Base-by-base conservation (phyloP, 23 tunicate genomes). In the Phallusia fumigata region DNA sequence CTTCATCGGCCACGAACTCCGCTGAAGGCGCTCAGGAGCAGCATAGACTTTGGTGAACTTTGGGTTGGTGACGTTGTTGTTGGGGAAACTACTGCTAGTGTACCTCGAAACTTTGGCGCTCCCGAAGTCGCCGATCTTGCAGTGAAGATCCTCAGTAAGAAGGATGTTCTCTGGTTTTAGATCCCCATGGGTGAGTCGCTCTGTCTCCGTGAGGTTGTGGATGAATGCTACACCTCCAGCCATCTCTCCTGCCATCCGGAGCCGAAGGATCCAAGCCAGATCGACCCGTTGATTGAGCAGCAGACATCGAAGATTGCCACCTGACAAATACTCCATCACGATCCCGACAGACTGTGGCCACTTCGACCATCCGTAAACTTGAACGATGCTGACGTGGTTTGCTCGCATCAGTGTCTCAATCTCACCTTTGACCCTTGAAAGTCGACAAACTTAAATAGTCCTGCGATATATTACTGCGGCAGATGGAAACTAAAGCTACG, bases 281-380 rank as follows among this genome's bases (percentile, higher is more conserved):
- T 35, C n/a, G 12, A 45, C 31, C 2, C 19, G 8, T 3, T 13
- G 10, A 10, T 77, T 30, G 32, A 77, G 58, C 34, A 77, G 58
- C n/a, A 77, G 28, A 6, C 19, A 19, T 26, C 58, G 15, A 13
- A 77, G 53, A 22, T 30, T 45, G 5, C 81, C 81, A 36, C 58
- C 58, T 3, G 30, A 16, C n/a, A 35, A 30, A 34, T 77, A 77
- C 58, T 77, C 81, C 81, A 77, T 77, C 58, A 77, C 58, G 35
- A 77, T 77, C 12, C 81, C 81, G 49, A 77, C 22, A 3, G 58
- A 35, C 0, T 36, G 21, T 3, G 53, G 31, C 58, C 53, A 77
- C 36, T 77, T 77, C 32, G 58, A 45, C 53, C 58, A 40, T 2
- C 81, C 81, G 34, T 21, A 40, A 36, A 77, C 26, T 21, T 30